Percentiles rank a stretch among this genome's conserved stretches.
Conservation (phyloP, 2,113 vertebrate species). For the Noturus placidus region DNA sequence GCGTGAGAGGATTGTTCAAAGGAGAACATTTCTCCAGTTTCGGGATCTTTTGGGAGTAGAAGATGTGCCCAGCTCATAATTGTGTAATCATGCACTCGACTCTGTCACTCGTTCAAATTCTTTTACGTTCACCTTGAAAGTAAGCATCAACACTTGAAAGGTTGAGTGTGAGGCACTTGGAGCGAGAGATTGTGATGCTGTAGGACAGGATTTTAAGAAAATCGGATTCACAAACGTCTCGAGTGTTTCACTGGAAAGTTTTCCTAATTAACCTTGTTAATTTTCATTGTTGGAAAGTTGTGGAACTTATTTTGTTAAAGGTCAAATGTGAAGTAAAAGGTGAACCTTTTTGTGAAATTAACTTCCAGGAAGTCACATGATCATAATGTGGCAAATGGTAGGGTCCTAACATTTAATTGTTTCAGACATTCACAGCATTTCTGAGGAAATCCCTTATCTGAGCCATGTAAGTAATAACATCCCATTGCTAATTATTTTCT, state of each 20-base stretch:
- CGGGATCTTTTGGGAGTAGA: conserved; percentile 59
- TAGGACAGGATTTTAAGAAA: background rate
- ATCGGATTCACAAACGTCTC: background rate
- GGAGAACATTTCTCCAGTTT: conserved; percentile 68
- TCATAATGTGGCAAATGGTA: background rate
- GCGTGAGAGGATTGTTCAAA: conserved; percentile 69
- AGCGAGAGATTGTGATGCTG: conserved; percentile 27
- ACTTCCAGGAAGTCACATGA: background rate
- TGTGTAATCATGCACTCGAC: conserved; percentile 64
- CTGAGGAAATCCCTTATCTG: background rate
- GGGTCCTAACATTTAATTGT: background rate
- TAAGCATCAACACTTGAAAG: conserved; percentile 54
- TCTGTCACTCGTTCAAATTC: conserved; percentile 59
- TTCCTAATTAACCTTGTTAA: conserved; percentile 10
- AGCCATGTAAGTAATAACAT: background rate
- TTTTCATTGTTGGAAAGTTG: background rate
- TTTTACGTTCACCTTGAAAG: conserved; percentile 63
- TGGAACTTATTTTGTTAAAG: background rate
- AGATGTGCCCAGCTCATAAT: conserved; percentile 71
- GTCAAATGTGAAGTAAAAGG: background rate
- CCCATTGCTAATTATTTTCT: background rate
- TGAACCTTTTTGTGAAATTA: background rate
- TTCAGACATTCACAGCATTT: background rate
- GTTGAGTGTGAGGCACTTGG: conserved; percentile 11
- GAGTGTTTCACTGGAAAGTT: conserved; percentile 7